Base-by-base conservation (phyloP, 92 coral and sea anemone genomes). In the Chrysogorgia sp. region DNA sequence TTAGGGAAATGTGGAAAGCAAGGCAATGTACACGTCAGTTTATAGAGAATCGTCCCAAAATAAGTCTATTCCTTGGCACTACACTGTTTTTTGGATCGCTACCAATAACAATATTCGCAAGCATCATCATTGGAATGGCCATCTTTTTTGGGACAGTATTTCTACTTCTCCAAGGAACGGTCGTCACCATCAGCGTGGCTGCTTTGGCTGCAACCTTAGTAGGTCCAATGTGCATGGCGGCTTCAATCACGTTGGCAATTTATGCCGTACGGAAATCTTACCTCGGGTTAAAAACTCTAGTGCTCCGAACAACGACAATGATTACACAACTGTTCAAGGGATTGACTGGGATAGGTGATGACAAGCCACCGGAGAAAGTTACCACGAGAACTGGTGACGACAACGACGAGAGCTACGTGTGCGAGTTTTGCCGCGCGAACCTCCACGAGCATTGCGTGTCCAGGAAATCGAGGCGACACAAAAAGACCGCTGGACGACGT, bases 371-470 rank as follows among this genome's bases (percentile, higher is more conserved):
- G 59, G 23, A 13, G 30, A 17, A 69, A 45, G 60, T 15, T 4
- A 21, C 35, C 2, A 28, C 32, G 21, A 33, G n/a, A n/a, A n/a
- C n/a, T 34, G 34, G 30, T 30, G 7, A n/a, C 13, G 21, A 45
- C 33, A 7, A 22, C 59, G 41, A 48, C 28, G 61, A 48, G 37
- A 56, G 28, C 60, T 72, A 72, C 52, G 12, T 48, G 26, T 72
- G 79, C 65, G 66, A 55, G 79, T 72, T 72, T 72, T 72, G 79
- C 56, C 79, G 79, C 64, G 49, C 79, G 64, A 34, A 56, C 32
- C 79, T 58, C 40, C 79, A 72, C 79, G 79, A 72, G 14, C 79
- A 21, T 21, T 72, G 79, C 79, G 49, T 72, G 64, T 72, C 79
- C 21, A 32, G 79, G 33, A 72, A 34, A 53, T 52, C 17, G 59